A percentile compares a stretch with the other conserved stretches of the same genome.
phyloP scores from a whole-genome alignment of 2,797 vertebrate genomes.

The Sarcoramphus papa region DNA sequence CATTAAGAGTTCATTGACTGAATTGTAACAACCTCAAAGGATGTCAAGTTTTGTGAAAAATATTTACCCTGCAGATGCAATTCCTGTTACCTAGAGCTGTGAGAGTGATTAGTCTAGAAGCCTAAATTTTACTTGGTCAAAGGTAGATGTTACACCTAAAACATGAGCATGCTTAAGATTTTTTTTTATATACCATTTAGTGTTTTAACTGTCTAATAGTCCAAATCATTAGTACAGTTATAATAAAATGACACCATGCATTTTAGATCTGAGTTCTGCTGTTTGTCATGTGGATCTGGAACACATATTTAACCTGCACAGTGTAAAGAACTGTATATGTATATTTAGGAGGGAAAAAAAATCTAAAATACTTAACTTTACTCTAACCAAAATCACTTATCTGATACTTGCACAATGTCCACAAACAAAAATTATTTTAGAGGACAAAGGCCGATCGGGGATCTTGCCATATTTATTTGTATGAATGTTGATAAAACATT shows the following conservation, averaged over 20 bases:
- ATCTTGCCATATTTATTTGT: neutral
- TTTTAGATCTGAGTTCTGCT: neutral
- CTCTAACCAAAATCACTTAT: neutral
- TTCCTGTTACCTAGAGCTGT: neutral
- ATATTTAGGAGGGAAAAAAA: neutral
- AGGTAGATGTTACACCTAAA: neutral
- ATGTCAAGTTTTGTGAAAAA: neutral
- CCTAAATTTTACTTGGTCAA: neutral
- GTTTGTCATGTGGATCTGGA: neutral
- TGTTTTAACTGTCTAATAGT: neutral
- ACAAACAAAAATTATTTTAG: neutral
- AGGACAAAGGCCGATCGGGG: fast-evolving
- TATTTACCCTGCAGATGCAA: neutral
- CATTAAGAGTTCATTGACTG: neutral
- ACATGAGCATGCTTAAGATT: neutral
- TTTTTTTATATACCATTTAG: neutral
- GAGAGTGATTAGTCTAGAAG: neutral
- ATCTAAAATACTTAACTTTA: neutral
- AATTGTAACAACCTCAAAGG: neutral
- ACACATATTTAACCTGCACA: neutral
- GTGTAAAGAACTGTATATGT: neutral
- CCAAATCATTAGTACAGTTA: neutral
- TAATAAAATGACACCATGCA: neutral
- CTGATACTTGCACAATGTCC: neutral
- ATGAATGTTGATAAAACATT: neutral